Base-by-base conservation (phyloP, 2,888 invertebrate genomes). In the Harpagoxenus sublaevis region DNA sequence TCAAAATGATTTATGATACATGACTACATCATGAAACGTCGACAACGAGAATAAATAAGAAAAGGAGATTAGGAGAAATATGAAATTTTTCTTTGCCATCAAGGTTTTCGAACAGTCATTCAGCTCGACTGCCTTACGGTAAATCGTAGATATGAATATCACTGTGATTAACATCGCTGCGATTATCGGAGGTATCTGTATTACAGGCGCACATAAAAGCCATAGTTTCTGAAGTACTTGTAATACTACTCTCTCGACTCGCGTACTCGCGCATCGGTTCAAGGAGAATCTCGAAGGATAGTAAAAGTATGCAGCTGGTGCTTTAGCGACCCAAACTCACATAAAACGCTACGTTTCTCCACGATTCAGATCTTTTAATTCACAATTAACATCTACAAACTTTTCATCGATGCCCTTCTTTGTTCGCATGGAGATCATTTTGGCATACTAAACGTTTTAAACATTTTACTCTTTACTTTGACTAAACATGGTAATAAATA, bases 201-300 rank as follows among this genome's bases (percentile, higher is more conserved):
- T 84, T 75, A 77, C 28, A 85, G 53, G 45, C 53, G 82, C 12
- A 39, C 28, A 31, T 65, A 42, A 78, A 78, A 66, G 42, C n/a
- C 35, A 63, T 31, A 31, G 62, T 42, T 78, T 45, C 42, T 42
- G 28, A 84, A n/a, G 53, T 63, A 62, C 68, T 68, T 63, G 23
- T 23, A 23, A 23, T 23, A 53, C 65, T 71, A 23, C 23, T 63
- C 63, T 60, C 82, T 73, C 73, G 55, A 70, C 53, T 60, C 23
- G 87, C 35, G 68, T 73, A 88, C 53, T 55, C 23, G 87, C 35
- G 68, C 74, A 88, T 90, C 86, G 87, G 87, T 87, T 89, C 88
- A 35, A 78, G 78, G 88, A 87, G 89, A 91, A 89, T 87, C 88
- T 84, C 66, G 65, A 84, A 48, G 77, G 68, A 63, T 66, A 77